phyloP scores from a whole-genome alignment of 2,113 vertebrate species.

The Heliornis fulica region DNA sequence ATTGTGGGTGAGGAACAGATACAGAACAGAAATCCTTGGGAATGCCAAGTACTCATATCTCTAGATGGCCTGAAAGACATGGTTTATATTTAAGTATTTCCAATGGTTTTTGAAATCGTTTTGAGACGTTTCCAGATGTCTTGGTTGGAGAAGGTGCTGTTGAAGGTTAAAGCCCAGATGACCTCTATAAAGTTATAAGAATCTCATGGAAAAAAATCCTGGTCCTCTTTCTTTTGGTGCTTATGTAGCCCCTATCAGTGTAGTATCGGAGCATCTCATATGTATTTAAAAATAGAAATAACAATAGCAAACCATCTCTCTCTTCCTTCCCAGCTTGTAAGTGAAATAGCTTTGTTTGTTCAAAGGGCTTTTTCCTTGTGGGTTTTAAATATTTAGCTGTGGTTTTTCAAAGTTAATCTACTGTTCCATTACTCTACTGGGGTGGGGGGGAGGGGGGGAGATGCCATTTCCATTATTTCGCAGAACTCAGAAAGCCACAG shows the following conservation, averaged over 20 bases:
- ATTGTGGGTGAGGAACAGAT: background rate
- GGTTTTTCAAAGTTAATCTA: constrained; percentile 43
- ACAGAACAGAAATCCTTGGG: background rate
- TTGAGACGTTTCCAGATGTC: background rate
- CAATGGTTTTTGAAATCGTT: background rate
- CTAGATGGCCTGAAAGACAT: background rate
- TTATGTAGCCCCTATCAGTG: background rate
- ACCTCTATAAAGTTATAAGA: background rate
- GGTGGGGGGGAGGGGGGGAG: background rate
- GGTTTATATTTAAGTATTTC: background rate
- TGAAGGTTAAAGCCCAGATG: background rate
- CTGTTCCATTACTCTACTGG: constrained; percentile 35
- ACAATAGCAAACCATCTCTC: constrained; percentile 2
- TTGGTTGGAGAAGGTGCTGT: background rate
- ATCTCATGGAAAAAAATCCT: background rate
- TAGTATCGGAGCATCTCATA: background rate
- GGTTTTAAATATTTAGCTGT: constrained; percentile 48
- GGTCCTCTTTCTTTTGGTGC: background rate
- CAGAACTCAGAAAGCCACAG: constrained; percentile 19
- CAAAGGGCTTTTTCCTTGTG: constrained; percentile 29
- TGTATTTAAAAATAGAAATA: constrained; percentile 57
- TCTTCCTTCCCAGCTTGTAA: constrained; percentile 31
- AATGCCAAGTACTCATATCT: background rate
- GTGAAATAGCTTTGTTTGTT: constrained; percentile 21
- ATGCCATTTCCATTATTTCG: constrained; percentile 25